Base-by-base conservation (phyloP, 2,888 invertebrate species). In the Apodemia duryi region DNA sequence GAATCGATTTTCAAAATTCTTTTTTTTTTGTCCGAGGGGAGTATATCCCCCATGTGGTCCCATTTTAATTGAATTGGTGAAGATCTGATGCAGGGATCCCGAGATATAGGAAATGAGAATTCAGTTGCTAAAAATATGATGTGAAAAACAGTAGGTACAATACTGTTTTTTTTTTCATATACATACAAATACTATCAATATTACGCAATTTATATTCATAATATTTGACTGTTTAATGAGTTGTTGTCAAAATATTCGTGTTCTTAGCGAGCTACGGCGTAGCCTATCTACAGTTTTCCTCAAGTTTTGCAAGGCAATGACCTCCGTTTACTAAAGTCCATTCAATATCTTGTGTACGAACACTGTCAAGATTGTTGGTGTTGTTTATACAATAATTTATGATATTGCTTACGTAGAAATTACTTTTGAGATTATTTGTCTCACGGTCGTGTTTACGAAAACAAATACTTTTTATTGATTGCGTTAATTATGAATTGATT, bases 381-480 rank as follows among this genome's bases (percentile, higher is more conserved):
- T 57, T 57, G 54, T 57, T 57, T 57, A 57, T 13, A 57, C 57
- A 32, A 35, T 57, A 32, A 57, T 57, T 57, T 35, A 57, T 57
- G 57, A 57, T 57, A 57, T n/a, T 57, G 32, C 57, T 57, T 11
- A 57, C 57, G 57, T 35, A 57, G 57, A 57, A 57, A 57, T n/a
- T 6, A 5, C 11, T 6, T 57, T 32, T 57, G 32, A 57, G 57
- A 32, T 57, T 57, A 57, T 13, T 35, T 57, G 32, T 57, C 57
- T 32, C 57, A 57, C 32, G 57, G 57, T 57, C 57, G 13, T 13
- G 29, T 57, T 32, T 32, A 57, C 32, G 57, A 57, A 57, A 57
- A 57, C 57, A 57, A 54, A 54, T 54, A 52, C 29, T 32, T 32
- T 57, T 57, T 57, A 9, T 32, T 57, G 11, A 49, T 49, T 6